These are phyloP conservation scores for Aphis gossypii DNA, from an alignment of 1,140 invertebrate species.

Conservation along the genomic window DNA sequence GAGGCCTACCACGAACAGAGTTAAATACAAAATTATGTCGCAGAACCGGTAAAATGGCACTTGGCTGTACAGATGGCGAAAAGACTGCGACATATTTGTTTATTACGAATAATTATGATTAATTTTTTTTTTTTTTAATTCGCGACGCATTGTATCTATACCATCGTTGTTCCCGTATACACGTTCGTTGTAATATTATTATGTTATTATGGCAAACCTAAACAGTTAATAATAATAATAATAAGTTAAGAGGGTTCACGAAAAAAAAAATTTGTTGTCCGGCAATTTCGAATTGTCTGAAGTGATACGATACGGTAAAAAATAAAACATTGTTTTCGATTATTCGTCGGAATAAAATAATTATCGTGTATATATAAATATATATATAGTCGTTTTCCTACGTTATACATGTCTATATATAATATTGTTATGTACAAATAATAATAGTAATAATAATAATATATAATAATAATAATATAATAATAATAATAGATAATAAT, in stretches of 20 bases:
- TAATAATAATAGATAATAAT: constrained; percentile 12
- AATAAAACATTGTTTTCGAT: neutral
- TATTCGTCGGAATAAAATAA: neutral
- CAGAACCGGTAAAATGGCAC: neutral
- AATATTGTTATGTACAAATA: constrained; percentile 13
- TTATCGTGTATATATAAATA: neutral
- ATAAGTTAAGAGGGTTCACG: neutral
- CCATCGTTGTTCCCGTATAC: neutral
- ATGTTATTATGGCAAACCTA: constrained; percentile 2
- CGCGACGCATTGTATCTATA: neutral
- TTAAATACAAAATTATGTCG: neutral
- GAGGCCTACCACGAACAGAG: neutral
- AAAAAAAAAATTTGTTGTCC: neutral
- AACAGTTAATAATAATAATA: neutral
- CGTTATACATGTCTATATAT: neutral
- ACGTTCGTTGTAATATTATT: neutral
- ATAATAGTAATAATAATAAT: constrained; percentile 6
- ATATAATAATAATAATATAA: constrained; percentile 27
- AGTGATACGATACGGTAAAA: neutral
- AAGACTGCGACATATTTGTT: neutral
- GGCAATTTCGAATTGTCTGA: neutral
- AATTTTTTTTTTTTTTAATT: neutral
- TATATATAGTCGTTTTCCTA: constrained; percentile 4
- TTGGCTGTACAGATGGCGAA: neutral
- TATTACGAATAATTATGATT: neutral